Base-by-base conservation (phyloP, 2,797 vertebrate species). In the Hippopotamyrus pictus region DNA sequence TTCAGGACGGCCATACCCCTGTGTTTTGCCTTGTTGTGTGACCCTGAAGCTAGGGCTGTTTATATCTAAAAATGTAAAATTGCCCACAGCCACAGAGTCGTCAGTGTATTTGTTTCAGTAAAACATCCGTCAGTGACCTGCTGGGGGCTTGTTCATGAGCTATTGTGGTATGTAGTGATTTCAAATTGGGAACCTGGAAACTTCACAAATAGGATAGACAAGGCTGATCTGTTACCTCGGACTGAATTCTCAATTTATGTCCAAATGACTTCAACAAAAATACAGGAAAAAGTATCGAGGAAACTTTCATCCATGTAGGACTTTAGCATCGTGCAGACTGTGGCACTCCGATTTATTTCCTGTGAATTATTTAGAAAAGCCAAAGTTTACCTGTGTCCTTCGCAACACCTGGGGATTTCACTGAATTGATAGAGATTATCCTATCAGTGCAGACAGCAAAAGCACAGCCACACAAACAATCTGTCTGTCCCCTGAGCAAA, bases 41-140 rank as follows among this genome's bases (percentile, higher is more conserved):
- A 76, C 83, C 89, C 89, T 44, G n/a, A 7, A 86, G 89, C 59
- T 76, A 65, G 12, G 84, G 8, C 25, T 41, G 57, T 62, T 62
- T 85, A 62, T 65, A 69, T 73, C 59, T 87, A 50, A 84, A 69
- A 51, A 89, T 33, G 54, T 44, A 85, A 89, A 59, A 84, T 25
- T 33, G 88, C 76, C 88, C 11, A 29, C 3, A 82, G 79, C 51
- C 79, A 37, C 46, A 48, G 79, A 48, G 33, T 17, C 22, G 51
- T 85, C 25, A 62, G 5, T 84, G n/a, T 73, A 29, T 86, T 89
- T 53, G 33, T 50, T 25, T 73, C 4, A n/a, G 51, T 44, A 33
- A 86, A 73, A 33, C 83, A 73, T 89, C 89, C 37, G 5, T 86
- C 84, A 44, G 83, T 54, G 59, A 89, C 54, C 54, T 59, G 69